phyloP scores from a whole-genome alignment of 2,888 invertebrate genomes.

The Xylota sylvarum region DNA sequence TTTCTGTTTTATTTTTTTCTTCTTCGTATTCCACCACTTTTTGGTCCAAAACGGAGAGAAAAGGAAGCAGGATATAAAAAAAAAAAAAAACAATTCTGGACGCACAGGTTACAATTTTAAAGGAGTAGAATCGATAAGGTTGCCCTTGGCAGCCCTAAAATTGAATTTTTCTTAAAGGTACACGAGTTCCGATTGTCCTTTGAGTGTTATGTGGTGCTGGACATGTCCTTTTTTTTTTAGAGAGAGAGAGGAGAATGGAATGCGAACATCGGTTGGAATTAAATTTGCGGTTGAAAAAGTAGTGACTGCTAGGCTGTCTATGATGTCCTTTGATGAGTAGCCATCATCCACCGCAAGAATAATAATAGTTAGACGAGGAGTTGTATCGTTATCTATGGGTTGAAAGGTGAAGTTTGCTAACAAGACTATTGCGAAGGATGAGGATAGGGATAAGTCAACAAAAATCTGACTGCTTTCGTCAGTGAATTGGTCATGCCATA shows the following conservation, averaged over 20 bases:
- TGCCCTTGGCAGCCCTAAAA: constrained; percentile 31
- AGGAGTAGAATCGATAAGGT: constrained; percentile 57
- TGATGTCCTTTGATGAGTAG: constrained; percentile 32
- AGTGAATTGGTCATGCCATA: too few species aligned
- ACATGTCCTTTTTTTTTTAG: neutral
- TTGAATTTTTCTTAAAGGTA: constrained; percentile 66
- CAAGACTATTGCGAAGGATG: too few species aligned
- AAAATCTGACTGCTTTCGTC: too few species aligned
- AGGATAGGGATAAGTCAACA: too few species aligned
- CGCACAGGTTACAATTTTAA: constrained; percentile 56
- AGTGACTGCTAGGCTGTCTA: neutral
- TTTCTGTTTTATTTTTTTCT: constrained; percentile 24
- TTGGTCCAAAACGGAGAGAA: constrained; percentile 29
- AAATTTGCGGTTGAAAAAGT: constrained; percentile 50
- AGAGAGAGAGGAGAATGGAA: neutral
- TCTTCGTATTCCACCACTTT: neutral
- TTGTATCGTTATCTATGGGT: constrained; percentile 10
- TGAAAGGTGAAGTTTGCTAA: too few species aligned
- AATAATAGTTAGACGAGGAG: neutral
- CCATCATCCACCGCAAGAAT: constrained; percentile 6
- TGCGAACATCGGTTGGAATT: constrained; percentile 50
- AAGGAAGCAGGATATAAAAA: constrained; percentile 3
- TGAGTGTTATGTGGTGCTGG: neutral
- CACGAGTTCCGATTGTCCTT: constrained; percentile 20
- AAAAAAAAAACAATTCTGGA: constrained; percentile 57